Base-by-base conservation (phyloP, 2,797 vertebrate genomes). In the Platyrinchus mystaceus region DNA sequence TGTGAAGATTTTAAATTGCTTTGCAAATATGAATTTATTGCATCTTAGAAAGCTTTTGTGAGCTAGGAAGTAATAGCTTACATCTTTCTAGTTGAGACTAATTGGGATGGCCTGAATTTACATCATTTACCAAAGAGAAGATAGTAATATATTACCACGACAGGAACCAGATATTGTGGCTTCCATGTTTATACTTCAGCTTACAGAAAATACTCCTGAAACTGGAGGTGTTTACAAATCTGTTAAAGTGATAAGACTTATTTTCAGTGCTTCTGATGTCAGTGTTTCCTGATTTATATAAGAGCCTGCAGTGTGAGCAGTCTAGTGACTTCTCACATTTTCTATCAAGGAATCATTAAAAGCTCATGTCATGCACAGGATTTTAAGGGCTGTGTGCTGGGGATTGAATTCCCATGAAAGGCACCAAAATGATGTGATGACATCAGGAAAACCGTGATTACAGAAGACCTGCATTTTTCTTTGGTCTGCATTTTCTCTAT, bases 11-110 rank as follows among this genome's bases (percentile, higher is more conserved):
- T 90, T 27, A 94, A 88, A 84, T 76, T 67, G 50, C 62, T 96
- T 94, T 86, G 15, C 36, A 76, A 93, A 77, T 70, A 84, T 9
- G 26, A 93, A 91, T 94, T 93, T 94, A 77, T 87, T 80, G 78
- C 26, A 6, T 89, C 88, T 94, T 39, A 84, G 68, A 89, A 90
- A 88, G 60, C 75, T 89, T 89, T 92, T 83, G 46, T 66, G 75
- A 83, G 21, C 34, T 75, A 63, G 43, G 67, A 77, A 92, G 68
- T 64, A 90, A 94, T 63, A 91, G 77, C 26, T 16, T 75, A 58
- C 36, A 39, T 92, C 66, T 91, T 93, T 77, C 71, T 77, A 62
- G 60, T 36, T 27, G 34, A 84, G 46, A 43, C 32, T 87, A n/a
- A 36, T 76, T 91, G 81, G 77, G 52, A 76, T 56, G 46, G 34